Evolutionary conservation across 2,888 invertebrate species (phyloP), one percentile per base, ranked within the genome.

Genomic region (Drepanosiphum platanoidis): DNA sequence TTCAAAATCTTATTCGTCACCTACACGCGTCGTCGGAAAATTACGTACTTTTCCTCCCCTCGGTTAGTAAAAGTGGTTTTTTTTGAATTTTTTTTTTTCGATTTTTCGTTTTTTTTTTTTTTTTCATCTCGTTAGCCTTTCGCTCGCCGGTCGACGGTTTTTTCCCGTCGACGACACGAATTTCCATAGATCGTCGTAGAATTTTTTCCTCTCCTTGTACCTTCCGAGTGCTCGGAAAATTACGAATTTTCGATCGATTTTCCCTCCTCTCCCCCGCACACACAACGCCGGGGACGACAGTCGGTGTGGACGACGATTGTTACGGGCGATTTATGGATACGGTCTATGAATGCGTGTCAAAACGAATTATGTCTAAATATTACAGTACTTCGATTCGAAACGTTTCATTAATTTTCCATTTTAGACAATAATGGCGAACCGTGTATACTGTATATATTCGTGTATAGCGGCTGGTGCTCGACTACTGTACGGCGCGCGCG

Each of bases 371-470:
- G 8, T 39, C 68, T 34, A 68, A 34, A 79, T 68, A 68, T 68
- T 68, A 66, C 66, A 32, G 46, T 79, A 64, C 64, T 46, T 68
- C 34, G 15, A 68, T 79, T 52, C 9, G 66, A 68, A 52, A 79
- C 27, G 68, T 79, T 79, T 79, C 46, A 34, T 68, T 52, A 68
- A 79, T 79, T 79, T 79, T 13, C 27, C 34, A 68, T 68, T 79
- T 18, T 11, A 22, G 22, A 66, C n/a, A 34, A 3, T 64, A 39
- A 42, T 36, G 11, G 27, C 64, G 27, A 36, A 9, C 18, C 22
- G 27, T 58, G 30, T 75, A 34, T 77, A 27, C 18, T 36, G 34
- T 2, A 27, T 39, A 39, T 61, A 77, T 64, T 46, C 15, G 64
- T 27, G n/a, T 9, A 46, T 46, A 46, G 15, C 46, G 22, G 61